Evolutionary conservation across 2,797 vertebrate species (phyloP).

Genomic region (Phylloscopus collybita): DNA sequence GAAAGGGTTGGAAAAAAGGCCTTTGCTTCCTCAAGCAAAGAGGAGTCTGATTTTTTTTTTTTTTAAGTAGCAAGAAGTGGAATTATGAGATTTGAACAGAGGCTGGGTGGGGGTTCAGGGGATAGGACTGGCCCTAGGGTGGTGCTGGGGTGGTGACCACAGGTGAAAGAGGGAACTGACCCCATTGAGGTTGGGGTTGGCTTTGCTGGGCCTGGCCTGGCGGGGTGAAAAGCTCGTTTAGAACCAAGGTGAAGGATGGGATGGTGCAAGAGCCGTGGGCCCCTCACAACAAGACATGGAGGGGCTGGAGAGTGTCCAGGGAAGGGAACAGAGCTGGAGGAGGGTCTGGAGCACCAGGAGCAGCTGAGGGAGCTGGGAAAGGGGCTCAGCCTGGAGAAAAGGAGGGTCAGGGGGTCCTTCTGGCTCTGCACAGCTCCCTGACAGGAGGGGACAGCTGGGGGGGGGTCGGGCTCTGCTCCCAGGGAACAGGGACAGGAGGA

Average conservation of each 20-base stretch:
- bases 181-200: neutral
- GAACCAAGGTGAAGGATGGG: rapidly evolving
- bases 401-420: neutral
- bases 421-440: neutral
- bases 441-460: neutral
- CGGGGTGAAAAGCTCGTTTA: neutral
- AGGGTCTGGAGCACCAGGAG: neutral
- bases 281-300: neutral
- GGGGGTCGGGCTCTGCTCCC: neutral
- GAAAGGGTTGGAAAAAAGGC: neutral
- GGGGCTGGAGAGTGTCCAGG: rapidly evolving
- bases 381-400: neutral
- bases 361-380: neutral
- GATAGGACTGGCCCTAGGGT: neutral
- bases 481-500: neutral
- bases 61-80: neutral
- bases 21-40: neutral
- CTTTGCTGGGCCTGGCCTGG: neutral
- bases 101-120: neutral
- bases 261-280: neutral
- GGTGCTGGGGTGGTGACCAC: neutral
- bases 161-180: neutral
- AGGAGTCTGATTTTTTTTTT: neutral
- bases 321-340: neutral
- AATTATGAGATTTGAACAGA: neutral